Base-by-base conservation (phyloP, 1,140 invertebrate genomes). In the Nebria ingens region DNA sequence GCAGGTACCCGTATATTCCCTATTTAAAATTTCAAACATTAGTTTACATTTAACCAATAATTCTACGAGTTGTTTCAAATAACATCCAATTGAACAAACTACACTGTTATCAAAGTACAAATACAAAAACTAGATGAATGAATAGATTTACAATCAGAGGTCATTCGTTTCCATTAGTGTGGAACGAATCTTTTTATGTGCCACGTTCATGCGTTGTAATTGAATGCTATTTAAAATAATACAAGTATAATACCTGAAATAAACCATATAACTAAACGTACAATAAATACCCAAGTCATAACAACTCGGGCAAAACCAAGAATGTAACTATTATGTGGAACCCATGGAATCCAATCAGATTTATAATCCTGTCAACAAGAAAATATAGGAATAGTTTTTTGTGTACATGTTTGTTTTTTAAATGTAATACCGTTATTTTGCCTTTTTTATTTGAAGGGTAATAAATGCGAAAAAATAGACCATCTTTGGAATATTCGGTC, bases 271-370 rank as follows among this genome's bases (percentile, higher is more conserved):
- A 76, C 56, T 22, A 73, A 66, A 51, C 73, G 71, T 22, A 81
- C 64, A 15, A 79, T 59, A 55, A 70, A 68, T 21, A 67, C 65
- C 59, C 72, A 76, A 51, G 74, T 68, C 58, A 72, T 68, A 21
- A 78, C 58, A 52, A 80, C 76, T 55, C 69, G 66, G 1, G 78
- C 71, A 59, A 80, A 76, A 1, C 80, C 81, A 57, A 72, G 59
- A 3, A 76, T 59, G 62, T 83, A 83, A 53, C 73, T 72, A 56
- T 74, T 69, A 61, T 79, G 67, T 22, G 78, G 76, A 34, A 79
- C 65, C 81, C 81, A 84, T 1, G 72, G 65, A 9, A 79, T 71
- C 76, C 78, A 82, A 63, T 71, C 69, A 45, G 13, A 13, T 50
- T 45, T 13, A 42, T 57, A 21, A 23, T 50, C 12, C 21, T 50